These are phyloP conservation scores for Gastracanthus pulcherrimus DNA, from an alignment of 2,888 invertebrate species.

Conservation along the genomic window DNA sequence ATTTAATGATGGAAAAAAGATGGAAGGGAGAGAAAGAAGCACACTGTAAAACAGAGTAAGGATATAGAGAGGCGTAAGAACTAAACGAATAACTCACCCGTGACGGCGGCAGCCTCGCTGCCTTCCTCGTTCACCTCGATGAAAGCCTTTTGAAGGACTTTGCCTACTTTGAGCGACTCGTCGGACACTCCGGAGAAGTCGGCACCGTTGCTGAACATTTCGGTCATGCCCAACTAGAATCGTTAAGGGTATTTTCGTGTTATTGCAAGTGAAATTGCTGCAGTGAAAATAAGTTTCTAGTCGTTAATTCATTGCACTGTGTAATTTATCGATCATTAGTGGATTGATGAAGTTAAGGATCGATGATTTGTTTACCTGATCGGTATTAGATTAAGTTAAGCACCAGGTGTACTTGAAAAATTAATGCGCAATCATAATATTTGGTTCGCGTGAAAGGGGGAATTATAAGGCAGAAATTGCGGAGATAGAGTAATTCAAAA, in stretches of 20 bases:
- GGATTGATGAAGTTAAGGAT: background rate
- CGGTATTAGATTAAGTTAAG: background rate
- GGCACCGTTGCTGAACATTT: constrained; percentile 82
- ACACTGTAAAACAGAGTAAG: background rate
- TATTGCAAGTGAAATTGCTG: background rate
- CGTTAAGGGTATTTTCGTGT: background rate
- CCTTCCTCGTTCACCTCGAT: constrained; percentile 94
- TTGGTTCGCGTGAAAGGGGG: background rate
- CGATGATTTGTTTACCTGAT: background rate
- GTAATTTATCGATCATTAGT: no score
- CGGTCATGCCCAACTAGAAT: constrained; percentile 83
- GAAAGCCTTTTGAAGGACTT: constrained; percentile 90
- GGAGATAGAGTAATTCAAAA: no score
- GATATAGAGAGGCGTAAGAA: background rate
- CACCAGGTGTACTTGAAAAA: no score
- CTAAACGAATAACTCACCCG: constrained; percentile 55
- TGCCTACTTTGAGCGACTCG: constrained; percentile 81
- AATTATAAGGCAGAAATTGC: background rate
- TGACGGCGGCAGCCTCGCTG: constrained; percentile 80
- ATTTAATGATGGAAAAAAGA: background rate
- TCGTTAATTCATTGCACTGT: no score
- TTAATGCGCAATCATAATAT: background rate
- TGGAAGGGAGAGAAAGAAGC: background rate
- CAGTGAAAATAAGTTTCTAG: no score
- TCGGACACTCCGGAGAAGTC: constrained; percentile 84